Percentiles rank a stretch among this genome's conserved stretches.
These are phyloP conservation scores for Melieria crassipennis DNA, from an alignment of 2,888 invertebrate genomes.

Conservation along the genomic window DNA sequence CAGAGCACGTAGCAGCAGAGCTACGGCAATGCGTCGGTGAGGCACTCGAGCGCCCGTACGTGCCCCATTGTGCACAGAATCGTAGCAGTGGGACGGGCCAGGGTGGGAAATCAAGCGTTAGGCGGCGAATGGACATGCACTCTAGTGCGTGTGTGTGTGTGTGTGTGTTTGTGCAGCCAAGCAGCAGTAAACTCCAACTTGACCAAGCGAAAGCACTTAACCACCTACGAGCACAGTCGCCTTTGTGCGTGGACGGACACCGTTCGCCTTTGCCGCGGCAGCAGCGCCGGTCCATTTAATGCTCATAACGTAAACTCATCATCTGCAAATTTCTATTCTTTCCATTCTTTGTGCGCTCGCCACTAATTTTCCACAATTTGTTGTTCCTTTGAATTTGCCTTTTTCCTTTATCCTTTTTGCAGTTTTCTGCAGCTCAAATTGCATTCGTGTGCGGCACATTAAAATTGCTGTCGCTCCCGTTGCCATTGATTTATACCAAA, in stretches of 20 bases:
- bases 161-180: slow-evolving; percentile 1
- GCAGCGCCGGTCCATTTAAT: slow-evolving; percentile 22
- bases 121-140: background rate
- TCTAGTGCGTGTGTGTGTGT: background rate
- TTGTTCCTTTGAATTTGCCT: background rate
- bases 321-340: slow-evolving; percentile 23
- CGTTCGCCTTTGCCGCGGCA: background rate
- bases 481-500: too few relatives aligned
- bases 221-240: background rate
- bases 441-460: slow-evolving; percentile 12
- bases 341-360: background rate
- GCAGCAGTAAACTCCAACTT: slow-evolving; percentile 9
- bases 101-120: background rate
- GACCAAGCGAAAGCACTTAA: too few relatives aligned
- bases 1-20: background rate
- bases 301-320: slow-evolving; percentile 27
- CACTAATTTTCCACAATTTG: background rate
- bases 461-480: background rate
- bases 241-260: background rate
- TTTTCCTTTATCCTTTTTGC: background rate
- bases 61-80: background rate
- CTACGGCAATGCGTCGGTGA: background rate
- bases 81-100: background rate
- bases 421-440: background rate
- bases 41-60: slow-evolving; percentile 14